Conservation (phyloP, 2,113 vertebrate genomes). For the Phoxinus phoxinus region DNA sequence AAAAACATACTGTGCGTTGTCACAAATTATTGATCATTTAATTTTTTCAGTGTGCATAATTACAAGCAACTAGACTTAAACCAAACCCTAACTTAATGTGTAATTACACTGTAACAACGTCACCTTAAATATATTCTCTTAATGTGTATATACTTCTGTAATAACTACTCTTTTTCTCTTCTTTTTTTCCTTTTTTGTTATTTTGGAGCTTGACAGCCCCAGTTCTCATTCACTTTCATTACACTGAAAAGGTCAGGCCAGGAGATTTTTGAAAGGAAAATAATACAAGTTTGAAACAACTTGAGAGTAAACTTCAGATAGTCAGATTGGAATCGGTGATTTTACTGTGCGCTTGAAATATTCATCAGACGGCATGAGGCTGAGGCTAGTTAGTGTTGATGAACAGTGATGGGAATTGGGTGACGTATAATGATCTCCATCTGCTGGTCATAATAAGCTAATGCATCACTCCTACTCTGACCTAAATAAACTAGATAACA, state of each 20-base stretch:
- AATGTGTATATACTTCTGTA: too few relatives aligned
- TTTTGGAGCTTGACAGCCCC: neutral
- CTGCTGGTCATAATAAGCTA: constrained; percentile 32
- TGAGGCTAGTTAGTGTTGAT: constrained; percentile 1
- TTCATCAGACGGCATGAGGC: neutral
- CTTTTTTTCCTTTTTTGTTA: too few relatives aligned
- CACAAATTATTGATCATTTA: too few relatives aligned
- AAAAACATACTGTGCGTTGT: too few relatives aligned
- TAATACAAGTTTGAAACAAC: neutral
- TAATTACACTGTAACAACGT: too few relatives aligned
- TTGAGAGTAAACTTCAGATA: neutral
- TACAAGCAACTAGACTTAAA: too few relatives aligned
- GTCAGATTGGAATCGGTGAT: neutral
- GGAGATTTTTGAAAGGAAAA: neutral
- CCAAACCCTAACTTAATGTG: too few relatives aligned
- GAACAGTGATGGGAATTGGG: neutral
- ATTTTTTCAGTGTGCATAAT: too few relatives aligned
- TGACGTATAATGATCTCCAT: constrained; percentile 29
- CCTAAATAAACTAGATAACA: constrained; percentile 22
- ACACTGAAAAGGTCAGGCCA: neutral
- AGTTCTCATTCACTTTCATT: neutral
- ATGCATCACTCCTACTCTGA: constrained; percentile 1
- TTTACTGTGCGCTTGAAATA: neutral
- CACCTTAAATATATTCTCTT: too few relatives aligned
- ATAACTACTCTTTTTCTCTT: too few relatives aligned